phyloP scores from a whole-genome alignment of 2,888 invertebrate species.

The Spisula solida region DNA sequence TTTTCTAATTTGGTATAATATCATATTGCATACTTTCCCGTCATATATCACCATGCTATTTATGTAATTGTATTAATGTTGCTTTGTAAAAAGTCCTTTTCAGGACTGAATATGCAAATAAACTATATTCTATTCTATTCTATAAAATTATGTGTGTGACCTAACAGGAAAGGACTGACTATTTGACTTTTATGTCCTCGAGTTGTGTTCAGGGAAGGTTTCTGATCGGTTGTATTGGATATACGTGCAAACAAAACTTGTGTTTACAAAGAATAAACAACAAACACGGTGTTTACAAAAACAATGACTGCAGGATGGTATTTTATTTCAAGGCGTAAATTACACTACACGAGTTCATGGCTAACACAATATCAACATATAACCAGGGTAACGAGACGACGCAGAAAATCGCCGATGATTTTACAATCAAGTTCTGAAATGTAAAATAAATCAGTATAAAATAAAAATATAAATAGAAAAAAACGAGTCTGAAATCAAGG shows the following conservation, averaged over 20 bases:
- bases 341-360: slow-evolving; percentile 31
- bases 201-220: no score
- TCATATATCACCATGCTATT: no score
- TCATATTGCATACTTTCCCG: no score
- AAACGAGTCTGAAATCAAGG: neutral
- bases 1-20: no score
- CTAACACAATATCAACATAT: slow-evolving; percentile 19
- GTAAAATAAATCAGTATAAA: neutral
- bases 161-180: no score
- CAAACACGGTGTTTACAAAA: slow-evolving; percentile 16
- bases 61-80: no score
- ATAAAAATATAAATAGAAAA: neutral
- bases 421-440: slow-evolving; percentile 1
- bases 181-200: no score
- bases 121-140: no score
- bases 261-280: neutral
- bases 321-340: slow-evolving; percentile 36
- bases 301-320: slow-evolving; percentile 48
- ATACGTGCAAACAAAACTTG: neutral
- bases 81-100: no score
- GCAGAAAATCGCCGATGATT: neutral
- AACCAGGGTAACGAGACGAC: slow-evolving; percentile 4
- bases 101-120: no score
- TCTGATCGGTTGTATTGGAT: no score
- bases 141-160: no score